Percentiles rank a stretch among this genome's conserved stretches.
phyloP scores from a whole-genome alignment of 2,113 vertebrate genomes.

The Tetrao urogallus region DNA sequence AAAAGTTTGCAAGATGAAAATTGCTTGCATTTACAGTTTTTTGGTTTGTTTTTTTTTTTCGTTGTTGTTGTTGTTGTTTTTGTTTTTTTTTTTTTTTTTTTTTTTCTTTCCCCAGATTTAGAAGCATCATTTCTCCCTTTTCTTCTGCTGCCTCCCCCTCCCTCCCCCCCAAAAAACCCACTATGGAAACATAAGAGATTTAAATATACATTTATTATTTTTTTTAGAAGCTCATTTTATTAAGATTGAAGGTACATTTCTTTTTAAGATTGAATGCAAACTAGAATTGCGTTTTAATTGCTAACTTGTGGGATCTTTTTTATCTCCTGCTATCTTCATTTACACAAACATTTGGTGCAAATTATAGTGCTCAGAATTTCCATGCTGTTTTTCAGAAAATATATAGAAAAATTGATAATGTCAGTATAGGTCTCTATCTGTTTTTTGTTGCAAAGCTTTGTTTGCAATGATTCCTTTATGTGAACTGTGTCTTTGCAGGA shows the following conservation, averaged over 20 bases:
- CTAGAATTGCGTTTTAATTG: slow-evolving; percentile 61
- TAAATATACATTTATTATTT: slow-evolving; percentile 14
- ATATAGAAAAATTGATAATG: slow-evolving; percentile 4
- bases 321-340: slow-evolving; percentile 42
- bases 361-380: slow-evolving; percentile 60
- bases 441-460: slow-evolving; percentile 32
- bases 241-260: slow-evolving; percentile 47
- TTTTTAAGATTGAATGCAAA: slow-evolving; percentile 36
- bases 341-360: slow-evolving; percentile 36
- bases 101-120: slow-evolving; percentile 56
- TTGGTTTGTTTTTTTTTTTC: slow-evolving; percentile 31
- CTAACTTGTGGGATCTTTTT: slow-evolving; percentile 14
- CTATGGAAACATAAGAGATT: slow-evolving; percentile 60
- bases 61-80: slow-evolving; percentile 7
- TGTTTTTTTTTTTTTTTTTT: background rate
- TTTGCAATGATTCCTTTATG: slow-evolving; percentile 27
- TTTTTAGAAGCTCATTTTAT: slow-evolving; percentile 33
- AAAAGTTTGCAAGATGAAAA: slow-evolving; percentile 64
- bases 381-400: slow-evolving; percentile 50
- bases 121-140: slow-evolving; percentile 4
- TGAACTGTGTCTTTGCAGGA: slow-evolving; percentile 56
- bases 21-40: slow-evolving; percentile 67
- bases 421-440: slow-evolving; percentile 53
- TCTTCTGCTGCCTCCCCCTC: background rate
- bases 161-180: background rate